phyloP scores from a whole-genome alignment of 2,113 vertebrate genomes.

The Riparia riparia region DNA sequence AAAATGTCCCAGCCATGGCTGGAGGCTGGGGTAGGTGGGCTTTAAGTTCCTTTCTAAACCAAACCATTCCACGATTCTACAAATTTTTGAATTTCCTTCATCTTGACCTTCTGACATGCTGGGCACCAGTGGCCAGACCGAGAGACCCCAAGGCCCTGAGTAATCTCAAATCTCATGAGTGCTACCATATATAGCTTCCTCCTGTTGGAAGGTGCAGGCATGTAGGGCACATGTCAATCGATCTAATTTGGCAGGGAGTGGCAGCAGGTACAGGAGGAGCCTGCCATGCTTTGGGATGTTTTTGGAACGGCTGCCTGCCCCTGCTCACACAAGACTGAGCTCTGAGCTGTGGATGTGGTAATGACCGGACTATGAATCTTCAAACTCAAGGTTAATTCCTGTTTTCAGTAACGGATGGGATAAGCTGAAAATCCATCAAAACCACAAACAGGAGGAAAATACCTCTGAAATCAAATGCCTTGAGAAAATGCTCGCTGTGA shows the following conservation, averaged over 20 bases:
- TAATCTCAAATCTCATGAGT: not conserved
- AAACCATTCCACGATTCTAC: not conserved
- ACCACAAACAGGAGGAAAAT: not conserved
- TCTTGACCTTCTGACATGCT: not conserved
- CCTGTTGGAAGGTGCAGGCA: not conserved
- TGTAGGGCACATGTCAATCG: accelerated
- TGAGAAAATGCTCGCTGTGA: not conserved
- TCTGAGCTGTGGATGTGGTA: not conserved
- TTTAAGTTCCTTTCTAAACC: not conserved
- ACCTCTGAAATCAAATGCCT: slow-evolving; percentile 24
- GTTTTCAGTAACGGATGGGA: slow-evolving; percentile 8
- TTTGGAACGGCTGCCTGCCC: not conserved
- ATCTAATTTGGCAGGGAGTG: not conserved
- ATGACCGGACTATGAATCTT: slow-evolving; percentile 17
- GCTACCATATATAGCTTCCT: not conserved
- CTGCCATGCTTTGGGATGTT: not conserved
- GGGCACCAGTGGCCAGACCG: accelerated
- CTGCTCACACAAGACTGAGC: not conserved
- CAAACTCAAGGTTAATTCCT: slow-evolving; percentile 56
- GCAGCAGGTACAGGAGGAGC: not conserved
- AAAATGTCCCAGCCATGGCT: not conserved
- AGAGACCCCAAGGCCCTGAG: not conserved
- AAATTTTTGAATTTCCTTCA: not conserved
- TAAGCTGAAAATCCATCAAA: slow-evolving; percentile 53
- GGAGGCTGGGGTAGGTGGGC: not conserved